Percentiles rank a stretch among this genome's conserved stretches.
These are phyloP conservation scores for Cistogaster globosa DNA, from an alignment of 2,888 invertebrate genomes.

Conservation along the genomic window DNA sequence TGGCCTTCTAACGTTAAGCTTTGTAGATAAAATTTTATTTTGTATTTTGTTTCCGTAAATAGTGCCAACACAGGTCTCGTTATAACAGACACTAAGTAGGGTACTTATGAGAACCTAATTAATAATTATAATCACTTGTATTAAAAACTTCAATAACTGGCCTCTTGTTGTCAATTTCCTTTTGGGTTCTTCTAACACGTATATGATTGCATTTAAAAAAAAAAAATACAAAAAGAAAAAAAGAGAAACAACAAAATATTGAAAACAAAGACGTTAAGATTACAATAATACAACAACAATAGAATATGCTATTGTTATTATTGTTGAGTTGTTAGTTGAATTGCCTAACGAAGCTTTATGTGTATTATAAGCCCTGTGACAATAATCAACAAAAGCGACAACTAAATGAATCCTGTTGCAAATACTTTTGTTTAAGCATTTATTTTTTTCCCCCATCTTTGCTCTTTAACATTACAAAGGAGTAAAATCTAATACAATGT, in stretches of 20 bases:
- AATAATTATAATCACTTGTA: too few species aligned
- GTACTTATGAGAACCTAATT: too few species aligned
- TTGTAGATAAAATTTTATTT: too few species aligned
- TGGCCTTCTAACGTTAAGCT: too few species aligned
- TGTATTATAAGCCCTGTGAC: conserved; percentile 60
- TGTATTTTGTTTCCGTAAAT: too few species aligned
- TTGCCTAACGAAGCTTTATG: conserved; percentile 68
- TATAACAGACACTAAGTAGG: too few species aligned
- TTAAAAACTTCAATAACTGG: too few species aligned
- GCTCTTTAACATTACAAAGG: conserved; percentile 26
- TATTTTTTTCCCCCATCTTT: conserved; percentile 8
- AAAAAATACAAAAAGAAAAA: conserved; percentile 13
- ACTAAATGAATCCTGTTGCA: conserved; percentile 70
- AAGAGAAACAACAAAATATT: conserved; percentile 17
- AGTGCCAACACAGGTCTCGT: too few species aligned
- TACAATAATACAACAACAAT: conserved; percentile 41
- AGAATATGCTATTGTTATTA: conserved; percentile 39
- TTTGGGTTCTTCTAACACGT: neutral
- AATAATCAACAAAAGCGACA: conserved; percentile 69
- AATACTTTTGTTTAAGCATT: conserved; percentile 53
- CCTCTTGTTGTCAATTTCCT: neutral
- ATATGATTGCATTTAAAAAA: conserved; percentile 12
- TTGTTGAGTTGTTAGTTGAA: conserved; percentile 59
- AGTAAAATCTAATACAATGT: conserved; percentile 12
- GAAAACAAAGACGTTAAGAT: conserved; percentile 63